Conservation (phyloP, 2,797 vertebrate genomes). For the Betta splendens region DNA sequence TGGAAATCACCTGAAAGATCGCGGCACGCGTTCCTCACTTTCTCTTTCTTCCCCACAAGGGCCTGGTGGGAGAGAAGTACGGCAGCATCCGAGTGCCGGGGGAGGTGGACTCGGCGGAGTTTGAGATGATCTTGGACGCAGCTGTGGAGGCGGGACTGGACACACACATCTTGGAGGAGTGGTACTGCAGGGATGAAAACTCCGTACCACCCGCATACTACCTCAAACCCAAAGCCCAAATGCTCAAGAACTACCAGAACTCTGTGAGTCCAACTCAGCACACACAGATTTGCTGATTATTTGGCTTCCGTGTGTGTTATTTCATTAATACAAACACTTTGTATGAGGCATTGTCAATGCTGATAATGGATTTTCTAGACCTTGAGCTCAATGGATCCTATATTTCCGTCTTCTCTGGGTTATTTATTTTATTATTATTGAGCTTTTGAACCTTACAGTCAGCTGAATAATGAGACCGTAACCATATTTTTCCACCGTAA, state of each 20-base stretch:
- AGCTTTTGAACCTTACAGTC: too few species aligned
- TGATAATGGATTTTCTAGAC: constrained; percentile 23
- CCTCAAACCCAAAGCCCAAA: constrained; percentile 93
- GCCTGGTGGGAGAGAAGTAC: constrained; percentile 96
- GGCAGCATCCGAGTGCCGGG: constrained; percentile 96
- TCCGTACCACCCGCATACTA: constrained; percentile 97
- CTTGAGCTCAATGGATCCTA: not conserved
- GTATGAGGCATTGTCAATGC: not conserved
- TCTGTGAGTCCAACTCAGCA: constrained; percentile 76
- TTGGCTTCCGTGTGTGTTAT: not conserved
- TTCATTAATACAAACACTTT: not conserved
- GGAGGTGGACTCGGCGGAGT: constrained; percentile 96
- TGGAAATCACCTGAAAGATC: constrained; percentile 25
- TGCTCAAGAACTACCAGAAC: constrained; percentile 91
- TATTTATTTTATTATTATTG: constrained; percentile 14
- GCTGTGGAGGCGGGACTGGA: constrained; percentile 93
- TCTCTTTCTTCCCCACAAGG: constrained; percentile 80
- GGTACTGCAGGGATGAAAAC: constrained; percentile 99
- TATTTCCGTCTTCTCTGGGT: constrained; percentile 17
- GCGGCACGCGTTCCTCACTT: constrained; percentile 18
- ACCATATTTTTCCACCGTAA: too few species aligned
- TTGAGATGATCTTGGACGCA: constrained; percentile 98
- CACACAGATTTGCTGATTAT: not conserved
- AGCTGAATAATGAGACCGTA: too few species aligned
- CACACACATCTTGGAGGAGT: constrained; percentile 94